These are phyloP conservation scores for Drosophila demipolita DNA, from an alignment of 2,888 invertebrate species.

Conservation along the genomic window DNA sequence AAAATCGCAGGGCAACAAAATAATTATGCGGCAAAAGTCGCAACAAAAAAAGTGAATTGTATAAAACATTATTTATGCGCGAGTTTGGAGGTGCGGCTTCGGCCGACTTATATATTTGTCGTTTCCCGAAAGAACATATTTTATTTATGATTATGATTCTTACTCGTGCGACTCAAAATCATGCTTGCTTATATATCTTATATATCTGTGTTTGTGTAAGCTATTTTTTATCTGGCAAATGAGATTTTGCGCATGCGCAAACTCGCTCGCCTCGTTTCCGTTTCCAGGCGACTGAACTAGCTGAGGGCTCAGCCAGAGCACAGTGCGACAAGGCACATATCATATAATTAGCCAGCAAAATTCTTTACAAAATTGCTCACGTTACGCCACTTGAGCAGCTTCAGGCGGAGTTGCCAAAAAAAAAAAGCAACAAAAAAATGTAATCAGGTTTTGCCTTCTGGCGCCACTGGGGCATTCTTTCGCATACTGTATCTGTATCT, in stretches of 20 bases:
- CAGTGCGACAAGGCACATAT: background rate
- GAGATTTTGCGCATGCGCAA: constrained; percentile 74
- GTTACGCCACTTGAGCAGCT: constrained; percentile 54
- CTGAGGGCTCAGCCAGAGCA: constrained; percentile 37
- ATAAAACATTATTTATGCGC: constrained; percentile 65
- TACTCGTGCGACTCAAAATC: background rate
- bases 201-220: background rate
- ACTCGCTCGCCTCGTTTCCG: constrained; percentile 64
- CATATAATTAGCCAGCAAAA: constrained; percentile 48
- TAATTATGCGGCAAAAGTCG: constrained; percentile 66
- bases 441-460: constrained; percentile 20
- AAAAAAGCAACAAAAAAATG: background rate
- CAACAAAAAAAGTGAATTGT: constrained; percentile 40
- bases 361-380: constrained; percentile 32
- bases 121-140: constrained; percentile 27
- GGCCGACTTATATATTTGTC: constrained; percentile 36
- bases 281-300: constrained; percentile 54
- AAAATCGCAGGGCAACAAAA: constrained; percentile 52
- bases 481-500: constrained; percentile 25
- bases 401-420: constrained; percentile 28
- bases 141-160: constrained; percentile 53
- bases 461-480: constrained; percentile 28
- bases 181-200: background rate
- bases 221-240: constrained; percentile 63
- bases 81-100: constrained; percentile 62